Percentiles rank a stretch among this genome's conserved stretches.
Evolutionary conservation across 2,888 invertebrate species (phyloP).

Genomic region (Penaeus monodon): DNA sequence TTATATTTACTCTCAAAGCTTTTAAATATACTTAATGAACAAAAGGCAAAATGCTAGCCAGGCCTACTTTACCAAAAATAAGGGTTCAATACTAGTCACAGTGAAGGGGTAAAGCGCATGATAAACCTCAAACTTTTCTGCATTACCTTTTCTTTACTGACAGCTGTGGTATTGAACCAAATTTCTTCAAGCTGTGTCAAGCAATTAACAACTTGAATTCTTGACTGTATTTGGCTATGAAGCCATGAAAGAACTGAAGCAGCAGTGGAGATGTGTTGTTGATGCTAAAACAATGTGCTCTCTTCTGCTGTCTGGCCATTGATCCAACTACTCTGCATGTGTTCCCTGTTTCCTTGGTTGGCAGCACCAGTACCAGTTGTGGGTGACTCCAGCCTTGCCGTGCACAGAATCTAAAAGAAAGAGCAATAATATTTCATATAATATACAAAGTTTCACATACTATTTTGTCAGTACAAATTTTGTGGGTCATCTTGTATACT

Average conservation of each 20-base stretch:
- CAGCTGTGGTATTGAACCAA: constrained; percentile 68
- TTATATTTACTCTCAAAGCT: no score
- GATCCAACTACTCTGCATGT: constrained; percentile 13
- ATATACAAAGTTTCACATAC: background rate
- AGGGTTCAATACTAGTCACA: no score
- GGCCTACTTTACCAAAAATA: no score
- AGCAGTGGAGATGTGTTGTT: constrained; percentile 36
- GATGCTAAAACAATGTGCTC: constrained; percentile 41
- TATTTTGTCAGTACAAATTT: no score
- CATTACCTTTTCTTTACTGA: constrained; percentile 66
- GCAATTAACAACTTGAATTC: constrained; percentile 69
- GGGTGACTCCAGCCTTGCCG: constrained; percentile 72
- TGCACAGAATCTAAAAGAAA: constrained; percentile 70
- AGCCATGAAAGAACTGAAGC: constrained; percentile 70
- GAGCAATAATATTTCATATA: constrained; percentile 37
- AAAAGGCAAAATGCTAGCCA: no score
- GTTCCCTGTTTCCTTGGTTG: constrained; percentile 68
- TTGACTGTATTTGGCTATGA: constrained; percentile 70
- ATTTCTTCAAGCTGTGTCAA: constrained; percentile 67
- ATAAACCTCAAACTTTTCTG: constrained; percentile 49
- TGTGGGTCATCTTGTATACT: no score
- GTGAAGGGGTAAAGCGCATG: background rate
- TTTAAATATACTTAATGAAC: no score
- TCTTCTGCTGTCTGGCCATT: constrained; percentile 18
- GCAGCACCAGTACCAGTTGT: constrained; percentile 71